phyloP scores from a whole-genome alignment of 2,797 vertebrate species.

The Delichon dasypus region DNA sequence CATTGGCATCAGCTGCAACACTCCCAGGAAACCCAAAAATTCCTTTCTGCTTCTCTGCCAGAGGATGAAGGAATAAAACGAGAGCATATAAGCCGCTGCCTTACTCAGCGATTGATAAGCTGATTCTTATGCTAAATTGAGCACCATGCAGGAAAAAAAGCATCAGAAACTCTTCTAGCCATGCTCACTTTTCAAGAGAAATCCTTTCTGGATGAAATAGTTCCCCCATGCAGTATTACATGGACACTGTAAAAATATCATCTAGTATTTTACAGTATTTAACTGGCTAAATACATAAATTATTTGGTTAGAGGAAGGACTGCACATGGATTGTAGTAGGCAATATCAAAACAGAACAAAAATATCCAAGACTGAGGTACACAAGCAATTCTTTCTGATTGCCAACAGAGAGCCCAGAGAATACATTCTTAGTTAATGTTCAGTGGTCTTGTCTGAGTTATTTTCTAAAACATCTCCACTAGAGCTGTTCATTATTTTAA shows the following conservation, averaged over 20 bases:
- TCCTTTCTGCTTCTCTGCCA: not conserved
- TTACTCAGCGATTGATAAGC: not conserved
- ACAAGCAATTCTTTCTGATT: not conserved
- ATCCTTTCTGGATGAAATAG: not conserved
- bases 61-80: not conserved
- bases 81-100: not conserved
- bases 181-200: not conserved
- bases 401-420: not conserved
- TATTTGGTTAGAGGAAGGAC: not conserved
- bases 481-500: conserved; percentile 4
- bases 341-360: not conserved
- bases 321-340: not conserved
- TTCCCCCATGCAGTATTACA: not conserved
- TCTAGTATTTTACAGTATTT: not conserved
- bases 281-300: not conserved
- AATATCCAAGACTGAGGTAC: not conserved
- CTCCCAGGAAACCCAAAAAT: not conserved
- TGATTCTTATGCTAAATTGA: conserved; percentile 5
- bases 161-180: not conserved
- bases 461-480: not conserved
- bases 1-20: not conserved
- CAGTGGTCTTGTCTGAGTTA: not conserved
- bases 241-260: not conserved
- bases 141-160: not conserved
- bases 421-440: not conserved